phyloP scores from a whole-genome alignment of 2,113 vertebrate species.

The Murina feae region DNA sequence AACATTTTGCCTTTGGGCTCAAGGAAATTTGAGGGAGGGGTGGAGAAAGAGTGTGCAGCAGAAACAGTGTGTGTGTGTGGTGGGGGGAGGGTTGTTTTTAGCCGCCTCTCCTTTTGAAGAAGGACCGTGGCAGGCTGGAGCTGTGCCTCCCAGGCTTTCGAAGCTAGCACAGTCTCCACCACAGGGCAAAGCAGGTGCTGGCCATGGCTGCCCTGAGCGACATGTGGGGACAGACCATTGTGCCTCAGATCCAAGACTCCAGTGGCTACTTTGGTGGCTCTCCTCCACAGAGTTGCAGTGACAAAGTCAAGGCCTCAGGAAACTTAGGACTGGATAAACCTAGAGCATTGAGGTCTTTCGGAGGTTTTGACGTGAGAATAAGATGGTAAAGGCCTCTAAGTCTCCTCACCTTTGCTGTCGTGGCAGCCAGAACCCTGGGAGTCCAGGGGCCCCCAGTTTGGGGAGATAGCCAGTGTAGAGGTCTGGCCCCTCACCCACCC shows the following conservation, averaged over 20 bases:
- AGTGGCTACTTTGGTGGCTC: not conserved
- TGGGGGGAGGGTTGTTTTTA: not conserved
- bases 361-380: not conserved
- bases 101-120: not conserved
- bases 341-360: not conserved
- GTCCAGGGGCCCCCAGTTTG: not conserved
- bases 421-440: not conserved
- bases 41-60: not conserved
- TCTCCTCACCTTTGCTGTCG: not conserved
- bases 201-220: not conserved
- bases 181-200: not conserved
- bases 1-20: not conserved
- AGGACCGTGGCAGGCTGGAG: not conserved
- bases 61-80: not conserved
- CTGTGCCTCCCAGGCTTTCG: not conserved
- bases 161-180: rapidly evolving
- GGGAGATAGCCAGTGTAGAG: not conserved
- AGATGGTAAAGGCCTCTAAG: not conserved
- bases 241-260: not conserved
- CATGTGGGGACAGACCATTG: not conserved
- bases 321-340: not conserved
- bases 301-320: not conserved
- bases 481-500: too few relatives aligned
- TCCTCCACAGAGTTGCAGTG: not conserved
- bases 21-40: not conserved